Evolutionary conservation across 2,888 invertebrate species (phyloP), one percentile per base, ranked within the genome.

Genomic region (Hypolimnas misippus): DNA sequence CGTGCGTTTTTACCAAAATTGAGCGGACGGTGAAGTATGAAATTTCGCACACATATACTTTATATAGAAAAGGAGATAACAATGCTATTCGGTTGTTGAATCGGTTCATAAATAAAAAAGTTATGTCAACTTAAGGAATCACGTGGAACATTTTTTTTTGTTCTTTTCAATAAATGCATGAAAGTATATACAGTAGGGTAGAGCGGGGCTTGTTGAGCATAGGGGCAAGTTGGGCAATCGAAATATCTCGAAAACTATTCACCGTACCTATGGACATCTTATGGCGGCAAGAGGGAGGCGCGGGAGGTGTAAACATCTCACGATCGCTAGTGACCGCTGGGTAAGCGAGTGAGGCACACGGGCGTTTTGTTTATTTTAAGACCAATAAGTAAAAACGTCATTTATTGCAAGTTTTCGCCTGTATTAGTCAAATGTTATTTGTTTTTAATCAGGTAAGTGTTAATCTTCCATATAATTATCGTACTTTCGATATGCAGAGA

Each of bases 381-480:
- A 60, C 60, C 61, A 62, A 67, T 64, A 63, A 63, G 62, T 62
- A 67, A 64, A 67, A 62, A 57, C 44, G 42, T 58, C 57, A 10
- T 33, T 33, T 33, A 33, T 33, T 8, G 33, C 33, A 33, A 33
- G 54, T 65, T 68, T 68, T 65, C 59, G 65, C 65, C 68, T 66
- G 66, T 62, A 57, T 56, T 58, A 65, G 58, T 64, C 42, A 62
- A 60, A 21, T 59, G 53, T 68, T 52, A 60, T 68, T 40, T 49
- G 60, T n/a, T n/a, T n/a, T n/a, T n/a, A n/a, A n/a, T n/a, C n/a
- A n/a, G n/a, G n/a, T n/a, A n/a, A n/a, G n/a, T 64, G 59, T 54
- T 64, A 64, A 64, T 51, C 62, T 62, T 66, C 35, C 46, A 53
- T 14, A 65, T 21, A 67, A 57, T 66, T 67, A 69, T 51, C 54